Evolutionary conservation across 2,797 vertebrate species (phyloP), one percentile per base, ranked within the genome.

Genomic region (Aselliscus stoliczkanus): DNA sequence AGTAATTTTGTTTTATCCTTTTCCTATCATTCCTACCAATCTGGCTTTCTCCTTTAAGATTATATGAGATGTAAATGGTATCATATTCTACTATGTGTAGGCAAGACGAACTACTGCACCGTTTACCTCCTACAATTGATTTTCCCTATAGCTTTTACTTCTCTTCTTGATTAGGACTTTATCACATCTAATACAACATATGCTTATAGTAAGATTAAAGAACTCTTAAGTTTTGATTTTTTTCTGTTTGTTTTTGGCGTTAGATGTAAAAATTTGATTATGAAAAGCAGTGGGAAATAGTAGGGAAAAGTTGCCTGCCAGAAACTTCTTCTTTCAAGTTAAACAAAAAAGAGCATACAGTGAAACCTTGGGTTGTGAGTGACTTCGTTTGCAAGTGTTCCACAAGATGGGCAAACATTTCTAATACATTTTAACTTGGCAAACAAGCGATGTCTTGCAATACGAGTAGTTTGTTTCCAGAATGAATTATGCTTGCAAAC

Each of bases 1-100:
- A 60, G 20, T 65, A 18, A 37, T 83, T 95, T 96, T 91, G 79
- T 15, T 93, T 97, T 96, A 73, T 92, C 88, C 81, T 13, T 92
- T 64, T 73, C 47, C 64, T 83, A 62, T 94, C 25, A 56, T 31
- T 2, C 21, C 44, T 88, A 21, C 14, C 15, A 62, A 29, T 7
- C 29, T 95, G 56, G 18, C 31, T 75, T 95, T 97, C 10, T 64
- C 58, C 50, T 93, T 90, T 25, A 79, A 76, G 60, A 39, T 2
- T 11, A 20, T 23, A 37, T 6, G 31, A 77, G 2, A 44, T 65
- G 0, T 50, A 27, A 92, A 52, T 80, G 34, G 12, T 69, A 6
- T 65, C 56, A 64, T 25, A 42, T 76, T 4, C 81, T 72, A 13
- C 4, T 37, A 60, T n/a, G 2, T 34, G 4, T 27, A 79, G 34